These are phyloP conservation scores for Sanderia malayensis DNA, from an alignment of 30 jellyfish, hydroid and myxozoan species.

Conservation along the genomic window DNA sequence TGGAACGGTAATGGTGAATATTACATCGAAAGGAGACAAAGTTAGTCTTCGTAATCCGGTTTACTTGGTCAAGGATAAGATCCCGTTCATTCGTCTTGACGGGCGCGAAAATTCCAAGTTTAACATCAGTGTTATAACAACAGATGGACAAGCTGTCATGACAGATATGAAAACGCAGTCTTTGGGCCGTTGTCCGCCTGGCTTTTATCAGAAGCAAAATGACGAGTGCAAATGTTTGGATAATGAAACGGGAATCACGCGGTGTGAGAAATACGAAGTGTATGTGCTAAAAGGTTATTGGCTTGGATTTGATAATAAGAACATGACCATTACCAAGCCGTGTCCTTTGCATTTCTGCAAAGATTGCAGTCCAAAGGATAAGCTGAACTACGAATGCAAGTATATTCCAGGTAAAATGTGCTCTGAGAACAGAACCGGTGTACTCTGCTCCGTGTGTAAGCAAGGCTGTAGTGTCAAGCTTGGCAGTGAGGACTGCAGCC, in stretches of 20 bases:
- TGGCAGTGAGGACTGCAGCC: slow-evolving; percentile 74
- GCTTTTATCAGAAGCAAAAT: slow-evolving; percentile 38
- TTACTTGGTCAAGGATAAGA: slow-evolving; percentile 52
- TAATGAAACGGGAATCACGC: slow-evolving; percentile 53
- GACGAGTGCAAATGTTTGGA: slow-evolving; percentile 55
- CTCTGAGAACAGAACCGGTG: slow-evolving; percentile 62
- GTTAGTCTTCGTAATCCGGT: slow-evolving; percentile 49
- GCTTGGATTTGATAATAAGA: slow-evolving; percentile 18
- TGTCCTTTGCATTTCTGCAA: slow-evolving; percentile 82
- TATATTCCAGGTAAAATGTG: slow-evolving; percentile 48
- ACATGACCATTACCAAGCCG: slow-evolving; percentile 17
- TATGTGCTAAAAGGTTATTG: slow-evolving; percentile 55
- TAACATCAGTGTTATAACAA: slow-evolving; percentile 45
- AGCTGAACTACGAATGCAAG: slow-evolving; percentile 39
- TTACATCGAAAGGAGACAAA: slow-evolving; percentile 23
- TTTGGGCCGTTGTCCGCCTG: slow-evolving; percentile 69
- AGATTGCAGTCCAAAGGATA: slow-evolving; percentile 23
- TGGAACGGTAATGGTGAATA: slow-evolving; percentile 49
- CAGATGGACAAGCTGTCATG: slow-evolving; percentile 65
- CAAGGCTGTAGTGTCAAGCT: slow-evolving; percentile 66
- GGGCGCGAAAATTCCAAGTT: slow-evolving; percentile 42
- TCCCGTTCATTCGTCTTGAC: slow-evolving; percentile 38
- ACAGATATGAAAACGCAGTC: slow-evolving; percentile 13
- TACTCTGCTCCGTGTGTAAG: slow-evolving; percentile 71
- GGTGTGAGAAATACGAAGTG: slow-evolving; percentile 55